Evolutionary conservation across 2,113 vertebrate species (phyloP), one percentile per base, ranked within the genome.

Genomic region (Heteronetta atricapilla): DNA sequence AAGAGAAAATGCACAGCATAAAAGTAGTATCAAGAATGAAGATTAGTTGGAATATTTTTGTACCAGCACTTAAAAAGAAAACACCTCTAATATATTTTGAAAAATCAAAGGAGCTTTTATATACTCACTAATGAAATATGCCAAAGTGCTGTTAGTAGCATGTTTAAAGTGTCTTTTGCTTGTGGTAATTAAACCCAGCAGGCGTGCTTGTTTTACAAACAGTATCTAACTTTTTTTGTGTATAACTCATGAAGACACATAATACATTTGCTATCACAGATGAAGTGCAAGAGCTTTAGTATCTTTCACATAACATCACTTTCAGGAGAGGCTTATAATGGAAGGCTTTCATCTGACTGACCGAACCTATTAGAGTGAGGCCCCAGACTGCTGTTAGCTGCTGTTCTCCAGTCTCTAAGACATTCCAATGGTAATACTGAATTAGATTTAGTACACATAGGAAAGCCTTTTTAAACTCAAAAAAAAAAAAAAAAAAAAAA

Each of bases 81-180:
- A 68, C 3, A 86, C 28, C 28, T 94, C 38, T n/a, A 68, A 75
- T 72, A 40, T 88, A 92, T 96, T 97, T 97, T 58, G 52, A 95
- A 97, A 97, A 96, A 96, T 97, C 83, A 91, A 97, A 95, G 87
- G 38, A 5, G 26, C 82, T 95, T 97, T 97, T 95, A 92, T 88
- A 69, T 6, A 87, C 33, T 42, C 72, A 75, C 86, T 95, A 95
- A 94, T 93, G 96, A 95, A 96, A 96, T 48, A 95, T 44, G 79
- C 56, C 58, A 78, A 93, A 97, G 88, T 94, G 80, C 66, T 97
- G 64, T 79, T 94, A 82, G 73, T 64, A 94, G 82, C 68, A 96
- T 29, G 86, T 92, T 95, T 93, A 92, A 96, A 95, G 82, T 90
- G 81, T 96, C 59, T 95, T 96, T 91, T 96, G 18, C 95, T 95